Conservation (phyloP, 2,888 invertebrate species). For the Epicampocera succincta region DNA sequence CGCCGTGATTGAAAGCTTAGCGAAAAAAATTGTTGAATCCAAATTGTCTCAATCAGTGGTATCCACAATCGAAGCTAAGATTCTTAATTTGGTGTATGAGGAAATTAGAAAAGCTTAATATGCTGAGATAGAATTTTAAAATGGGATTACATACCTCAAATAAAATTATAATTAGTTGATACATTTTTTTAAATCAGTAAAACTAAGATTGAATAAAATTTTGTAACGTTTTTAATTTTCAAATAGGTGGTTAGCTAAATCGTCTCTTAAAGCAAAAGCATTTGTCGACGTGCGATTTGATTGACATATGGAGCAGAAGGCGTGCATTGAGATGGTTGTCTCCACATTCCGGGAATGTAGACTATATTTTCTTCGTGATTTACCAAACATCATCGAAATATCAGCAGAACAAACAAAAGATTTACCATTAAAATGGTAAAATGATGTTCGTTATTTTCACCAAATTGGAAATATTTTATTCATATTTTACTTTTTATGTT, state of each 20-base stretch:
- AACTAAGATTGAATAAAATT: conserved; percentile 16
- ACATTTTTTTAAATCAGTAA: too few relatives aligned
- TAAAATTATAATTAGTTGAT: too few relatives aligned
- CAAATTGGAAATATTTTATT: too few relatives aligned
- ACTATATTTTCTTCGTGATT: conserved; percentile 40
- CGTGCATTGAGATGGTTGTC: conserved; percentile 20
- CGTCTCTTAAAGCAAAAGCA: conserved; percentile 10
- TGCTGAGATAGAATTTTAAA: not conserved
- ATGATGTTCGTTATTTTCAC: too few relatives aligned
- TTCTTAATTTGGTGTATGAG: conserved; percentile 16
- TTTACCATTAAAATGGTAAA: too few relatives aligned
- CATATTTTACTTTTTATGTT: too few relatives aligned
- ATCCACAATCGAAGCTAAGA: conserved; percentile 1
- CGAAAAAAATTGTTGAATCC: conserved; percentile 1
- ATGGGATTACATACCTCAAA: too few relatives aligned
- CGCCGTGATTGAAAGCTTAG: conserved; percentile 2
- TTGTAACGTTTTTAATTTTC: conserved; percentile 17
- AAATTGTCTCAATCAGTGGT: not conserved
- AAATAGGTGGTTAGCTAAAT: conserved; percentile 1
- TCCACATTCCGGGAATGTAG: conserved; percentile 38
- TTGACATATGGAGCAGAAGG: too few relatives aligned
- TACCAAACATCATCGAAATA: conserved; percentile 33
- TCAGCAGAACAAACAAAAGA: too few relatives aligned
- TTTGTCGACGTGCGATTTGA: conserved; percentile 35
- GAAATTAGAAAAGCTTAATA: conserved; percentile 20